Conservation (phyloP, 2,113 vertebrate species). For the Nansenia antarctica region DNA sequence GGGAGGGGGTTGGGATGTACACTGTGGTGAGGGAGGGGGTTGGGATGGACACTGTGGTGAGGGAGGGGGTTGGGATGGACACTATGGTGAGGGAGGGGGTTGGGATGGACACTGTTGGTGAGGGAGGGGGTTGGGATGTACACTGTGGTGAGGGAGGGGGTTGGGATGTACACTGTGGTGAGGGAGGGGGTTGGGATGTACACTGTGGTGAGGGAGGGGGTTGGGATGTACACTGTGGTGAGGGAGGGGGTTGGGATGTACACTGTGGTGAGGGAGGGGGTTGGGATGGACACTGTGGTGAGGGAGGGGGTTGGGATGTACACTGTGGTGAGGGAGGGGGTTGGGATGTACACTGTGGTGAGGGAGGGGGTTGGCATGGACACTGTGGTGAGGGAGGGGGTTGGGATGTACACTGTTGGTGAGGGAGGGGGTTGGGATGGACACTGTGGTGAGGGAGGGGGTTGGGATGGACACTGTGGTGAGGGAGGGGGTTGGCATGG, state of each 20-base stretch:
- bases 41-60: constrained; percentile 11
- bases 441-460: constrained; percentile 24
- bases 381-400: constrained; percentile 1
- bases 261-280: constrained; percentile 7
- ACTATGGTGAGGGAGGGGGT: neutral
- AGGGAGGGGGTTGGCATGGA: constrained; percentile 12
- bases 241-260: constrained; percentile 17
- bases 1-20: constrained; percentile 1
- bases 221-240: constrained; percentile 15
- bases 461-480: constrained; percentile 7
- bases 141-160: neutral
- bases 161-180: constrained; percentile 15
- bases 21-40: constrained; percentile 21
- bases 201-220: neutral
- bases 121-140: constrained; percentile 17
- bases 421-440: neutral
- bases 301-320: neutral
- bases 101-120: constrained; percentile 18
- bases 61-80: too few relatives aligned
- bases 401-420: too few relatives aligned
- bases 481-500: neutral
- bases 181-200: constrained; percentile 17
- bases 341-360: constrained; percentile 9
- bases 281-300: too few relatives aligned
- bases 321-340: constrained; percentile 20